Conservation (phyloP, 2,888 invertebrate genomes). For the Tetrapedia diversipes region DNA sequence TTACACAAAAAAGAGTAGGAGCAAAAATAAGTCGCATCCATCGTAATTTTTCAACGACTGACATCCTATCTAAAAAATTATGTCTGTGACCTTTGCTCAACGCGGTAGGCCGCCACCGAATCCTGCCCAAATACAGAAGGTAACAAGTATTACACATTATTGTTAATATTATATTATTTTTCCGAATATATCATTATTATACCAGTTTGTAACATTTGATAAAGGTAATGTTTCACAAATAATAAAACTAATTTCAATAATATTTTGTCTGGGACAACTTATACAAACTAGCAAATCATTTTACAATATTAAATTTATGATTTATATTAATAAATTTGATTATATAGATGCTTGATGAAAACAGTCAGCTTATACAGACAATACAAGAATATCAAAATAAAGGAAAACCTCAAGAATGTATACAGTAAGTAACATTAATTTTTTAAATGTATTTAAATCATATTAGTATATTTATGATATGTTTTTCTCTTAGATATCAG, state of each 20-base stretch:
- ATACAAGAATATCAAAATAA: slow-evolving; percentile 98
- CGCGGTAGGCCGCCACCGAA: slow-evolving; percentile 90
- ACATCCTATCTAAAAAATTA: slow-evolving; percentile 74
- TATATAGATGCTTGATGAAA: slow-evolving; percentile 95
- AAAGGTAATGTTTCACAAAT: not conserved
- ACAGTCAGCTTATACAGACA: slow-evolving; percentile 97
- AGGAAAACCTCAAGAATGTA: slow-evolving; percentile 96
- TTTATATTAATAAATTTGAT: slow-evolving; percentile 22
- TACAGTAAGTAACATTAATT: slow-evolving; percentile 86
- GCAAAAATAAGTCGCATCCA: not conserved
- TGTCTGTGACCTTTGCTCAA: slow-evolving; percentile 91
- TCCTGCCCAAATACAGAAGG: slow-evolving; percentile 93
- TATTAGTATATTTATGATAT: not conserved
- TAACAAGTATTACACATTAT: slow-evolving; percentile 62
- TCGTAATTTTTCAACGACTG: slow-evolving; percentile 4
- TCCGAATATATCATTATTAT: not conserved
- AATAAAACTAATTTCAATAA: not conserved
- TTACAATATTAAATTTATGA: not conserved
- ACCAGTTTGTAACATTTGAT: not conserved
- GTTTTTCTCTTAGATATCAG: slow-evolving; percentile 86
- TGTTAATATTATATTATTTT: not conserved
- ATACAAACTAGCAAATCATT: not conserved
- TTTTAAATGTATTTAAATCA: not conserved
- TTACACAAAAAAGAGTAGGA: not conserved
- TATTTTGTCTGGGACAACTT: not conserved